Evolutionary conservation across 2,888 invertebrate species (phyloP).

Genomic region (Drosophila infuscata): DNA sequence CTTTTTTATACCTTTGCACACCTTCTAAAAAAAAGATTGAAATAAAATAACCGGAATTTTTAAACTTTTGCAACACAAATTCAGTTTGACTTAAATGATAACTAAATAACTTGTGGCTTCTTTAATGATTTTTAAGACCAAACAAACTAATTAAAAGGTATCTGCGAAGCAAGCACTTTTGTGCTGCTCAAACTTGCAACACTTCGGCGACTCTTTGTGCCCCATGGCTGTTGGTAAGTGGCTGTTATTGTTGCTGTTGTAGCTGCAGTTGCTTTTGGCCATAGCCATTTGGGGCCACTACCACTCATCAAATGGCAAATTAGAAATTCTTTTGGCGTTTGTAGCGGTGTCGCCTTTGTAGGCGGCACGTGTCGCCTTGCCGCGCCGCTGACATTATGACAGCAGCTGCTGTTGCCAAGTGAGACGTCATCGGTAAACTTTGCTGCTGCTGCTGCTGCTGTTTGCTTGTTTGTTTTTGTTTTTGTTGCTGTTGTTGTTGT

Average conservation of each 20-base stretch:
- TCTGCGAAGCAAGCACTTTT: background rate
- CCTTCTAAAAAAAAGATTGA: background rate
- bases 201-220: constrained; percentile 19
- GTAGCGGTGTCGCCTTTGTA: constrained; percentile 70
- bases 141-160: background rate
- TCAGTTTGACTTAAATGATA: no score
- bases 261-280: constrained; percentile 1
- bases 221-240: constrained; percentile 2
- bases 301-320: constrained; percentile 57
- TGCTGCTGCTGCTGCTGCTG: constrained; percentile 28
- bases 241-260: background rate
- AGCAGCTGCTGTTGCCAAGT: constrained; percentile 66
- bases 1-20: background rate
- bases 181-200: constrained; percentile 17
- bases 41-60: background rate
- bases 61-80: background rate
- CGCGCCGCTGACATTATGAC: constrained; percentile 33
- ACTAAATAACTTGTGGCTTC: constrained; percentile 2
- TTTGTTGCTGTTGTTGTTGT: constrained; percentile 41
- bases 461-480: constrained; percentile 21
- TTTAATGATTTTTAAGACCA: background rate
- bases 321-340: constrained; percentile 75
- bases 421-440: constrained; percentile 58
- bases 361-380: constrained; percentile 65
- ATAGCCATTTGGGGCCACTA: constrained; percentile 16